These are phyloP conservation scores for Danio rerio DNA, from an alignment of 2,113 vertebrate species.

Conservation along the genomic window GRCz12tu NC_133185.1:41407001-41407500, in stretches of 20 bases:
- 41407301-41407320: neutral
- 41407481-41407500: neutral
- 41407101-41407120: too few species aligned
- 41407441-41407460: constrained; percentile 19
- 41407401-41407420: neutral
- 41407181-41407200: neutral
- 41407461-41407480: neutral
- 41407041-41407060: too few species aligned
- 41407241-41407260: neutral
- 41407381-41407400: neutral
- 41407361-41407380: constrained; percentile 10
- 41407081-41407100: too few species aligned
- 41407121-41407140: neutral
- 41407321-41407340: neutral
- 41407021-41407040: too few species aligned
- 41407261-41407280: neutral
- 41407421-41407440: neutral
- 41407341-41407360: constrained; percentile 14
- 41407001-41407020: too few species aligned
- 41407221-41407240: neutral
- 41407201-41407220: neutral
- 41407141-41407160: neutral
- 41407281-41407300: neutral
- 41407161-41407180: neutral
- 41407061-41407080: too few species aligned